phyloP scores from a whole-genome alignment of 2,113 vertebrate genomes.

The Aegotheles bennettii region DNA sequence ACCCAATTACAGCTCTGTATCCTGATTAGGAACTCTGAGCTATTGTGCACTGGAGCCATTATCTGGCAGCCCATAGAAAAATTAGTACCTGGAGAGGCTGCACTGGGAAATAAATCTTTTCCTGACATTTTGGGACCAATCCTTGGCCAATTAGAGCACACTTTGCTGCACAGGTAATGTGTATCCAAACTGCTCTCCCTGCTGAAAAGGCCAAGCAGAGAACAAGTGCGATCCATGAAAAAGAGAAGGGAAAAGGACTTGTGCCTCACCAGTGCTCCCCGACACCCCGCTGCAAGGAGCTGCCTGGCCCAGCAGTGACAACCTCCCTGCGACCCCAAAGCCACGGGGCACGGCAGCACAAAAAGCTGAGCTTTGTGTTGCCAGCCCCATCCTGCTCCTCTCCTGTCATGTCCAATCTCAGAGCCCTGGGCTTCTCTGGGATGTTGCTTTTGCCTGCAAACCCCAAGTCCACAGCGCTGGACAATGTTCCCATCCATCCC shows the following conservation, averaged over 20 bases:
- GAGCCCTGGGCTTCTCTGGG: background rate
- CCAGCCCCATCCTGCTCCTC: background rate
- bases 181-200: constrained; percentile 67
- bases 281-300: background rate
- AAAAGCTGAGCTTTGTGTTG: background rate
- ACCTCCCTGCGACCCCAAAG: background rate
- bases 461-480: background rate
- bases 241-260: background rate
- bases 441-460: background rate
- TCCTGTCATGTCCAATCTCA: fast-evolving
- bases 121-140: constrained; percentile 79
- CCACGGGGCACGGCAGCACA: background rate
- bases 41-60: constrained; percentile 75
- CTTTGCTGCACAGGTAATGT: constrained; percentile 66
- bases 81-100: constrained; percentile 78
- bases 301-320: background rate
- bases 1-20: constrained; percentile 78
- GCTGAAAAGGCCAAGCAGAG: constrained; percentile 67
- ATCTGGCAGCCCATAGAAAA: constrained; percentile 74
- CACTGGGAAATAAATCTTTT: constrained; percentile 77
- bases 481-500: background rate
- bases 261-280: background rate
- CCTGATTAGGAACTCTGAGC: constrained; percentile 75
- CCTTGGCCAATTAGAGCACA: constrained; percentile 77
- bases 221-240: constrained; percentile 47